phyloP scores from a whole-genome alignment of 92 coral and sea anemone genomes.

The Parazoanthus atlanticus region DNA sequence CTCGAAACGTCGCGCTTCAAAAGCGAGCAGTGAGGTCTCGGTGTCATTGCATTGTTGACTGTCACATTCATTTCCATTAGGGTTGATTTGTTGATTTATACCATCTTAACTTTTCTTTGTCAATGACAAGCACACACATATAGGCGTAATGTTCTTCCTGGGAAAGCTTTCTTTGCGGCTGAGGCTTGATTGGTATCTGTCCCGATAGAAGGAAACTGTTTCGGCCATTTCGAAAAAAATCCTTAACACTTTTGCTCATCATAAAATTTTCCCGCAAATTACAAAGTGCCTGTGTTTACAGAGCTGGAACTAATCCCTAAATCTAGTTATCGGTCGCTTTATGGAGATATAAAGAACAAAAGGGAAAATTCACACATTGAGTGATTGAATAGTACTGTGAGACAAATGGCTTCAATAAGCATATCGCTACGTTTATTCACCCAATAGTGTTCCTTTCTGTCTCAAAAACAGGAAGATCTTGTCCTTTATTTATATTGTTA shows the following conservation, averaged over 20 bases:
- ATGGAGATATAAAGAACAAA: constrained; percentile 38
- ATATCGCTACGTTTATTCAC: constrained; percentile 28
- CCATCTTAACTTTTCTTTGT: constrained; percentile 88
- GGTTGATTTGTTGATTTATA: constrained; percentile 95
- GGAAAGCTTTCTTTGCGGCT: constrained; percentile 56
- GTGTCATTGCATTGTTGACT: constrained; percentile 90
- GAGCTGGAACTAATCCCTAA: constrained; percentile 34
- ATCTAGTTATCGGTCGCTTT: constrained; percentile 42
- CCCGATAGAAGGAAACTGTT: constrained; percentile 46
- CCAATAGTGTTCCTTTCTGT: constrained; percentile 24
- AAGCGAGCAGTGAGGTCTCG: constrained; percentile 87
- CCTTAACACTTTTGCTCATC: neutral
- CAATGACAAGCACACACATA: constrained; percentile 89
- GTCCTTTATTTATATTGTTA: constrained; percentile 17
- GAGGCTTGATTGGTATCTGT: constrained; percentile 58
- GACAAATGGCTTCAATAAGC: constrained; percentile 42
- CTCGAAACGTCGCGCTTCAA: constrained; percentile 71
- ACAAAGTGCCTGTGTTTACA: constrained; percentile 29
- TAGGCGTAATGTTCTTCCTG: constrained; percentile 83
- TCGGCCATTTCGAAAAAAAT: neutral
- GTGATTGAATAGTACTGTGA: constrained; percentile 33
- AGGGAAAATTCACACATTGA: constrained; percentile 19
- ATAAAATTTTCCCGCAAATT: constrained; percentile 5
- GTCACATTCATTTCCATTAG: constrained; percentile 92
- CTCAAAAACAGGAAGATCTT: constrained; percentile 19